Conservation (phyloP, 2,797 vertebrate species). For the Sebastes hubbsi region DNA sequence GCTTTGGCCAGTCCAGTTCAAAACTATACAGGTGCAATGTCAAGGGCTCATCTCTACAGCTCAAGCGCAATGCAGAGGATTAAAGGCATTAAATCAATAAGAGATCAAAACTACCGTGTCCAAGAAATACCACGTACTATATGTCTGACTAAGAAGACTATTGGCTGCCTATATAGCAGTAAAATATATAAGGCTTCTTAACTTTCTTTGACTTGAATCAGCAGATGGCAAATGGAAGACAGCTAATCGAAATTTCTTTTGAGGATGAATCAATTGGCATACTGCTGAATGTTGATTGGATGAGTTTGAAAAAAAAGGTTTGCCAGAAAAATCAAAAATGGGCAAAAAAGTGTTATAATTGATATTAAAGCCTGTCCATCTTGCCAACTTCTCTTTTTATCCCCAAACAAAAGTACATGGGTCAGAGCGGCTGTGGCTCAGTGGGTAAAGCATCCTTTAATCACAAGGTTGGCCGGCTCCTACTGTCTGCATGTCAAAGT, state of each 20-base stretch:
- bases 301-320: constrained; percentile 32
- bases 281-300: constrained; percentile 14
- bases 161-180: neutral
- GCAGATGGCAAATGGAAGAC: neutral
- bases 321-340: constrained; percentile 27
- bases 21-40: constrained; percentile 30
- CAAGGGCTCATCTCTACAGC: constrained; percentile 8
- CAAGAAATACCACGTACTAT: constrained; percentile 5
- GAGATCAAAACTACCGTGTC: constrained; percentile 5
- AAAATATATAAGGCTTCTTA: neutral
- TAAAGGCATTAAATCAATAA: constrained; percentile 42
- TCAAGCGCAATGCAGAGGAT: constrained; percentile 21
- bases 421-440: neutral
- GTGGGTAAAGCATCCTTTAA: neutral
- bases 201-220: neutral
- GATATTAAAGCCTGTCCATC: neutral
- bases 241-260: neutral
- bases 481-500: neutral
- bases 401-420: neutral
- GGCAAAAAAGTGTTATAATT: constrained; percentile 1
- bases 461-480: neutral
- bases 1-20: constrained; percentile 33
- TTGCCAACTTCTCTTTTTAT: constrained; percentile 9
- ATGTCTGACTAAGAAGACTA: neutral
- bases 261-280: constrained; percentile 4